These are phyloP conservation scores for Agapornis canus DNA, from an alignment of 2,797 vertebrate genomes.

Conservation along the genomic window DNA sequence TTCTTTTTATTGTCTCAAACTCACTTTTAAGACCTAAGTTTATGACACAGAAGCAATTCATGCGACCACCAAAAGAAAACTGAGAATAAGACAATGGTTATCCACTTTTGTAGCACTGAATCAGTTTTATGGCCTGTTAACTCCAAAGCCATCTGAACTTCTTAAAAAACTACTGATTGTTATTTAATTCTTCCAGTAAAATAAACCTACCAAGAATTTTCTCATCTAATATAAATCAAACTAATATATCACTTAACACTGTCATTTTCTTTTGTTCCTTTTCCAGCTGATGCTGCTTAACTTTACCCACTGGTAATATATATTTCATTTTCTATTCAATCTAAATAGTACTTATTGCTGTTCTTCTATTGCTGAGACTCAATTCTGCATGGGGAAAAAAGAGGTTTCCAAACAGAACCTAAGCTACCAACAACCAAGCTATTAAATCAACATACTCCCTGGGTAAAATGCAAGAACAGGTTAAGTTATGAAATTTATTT, in stretches of 20 bases:
- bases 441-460: neutral
- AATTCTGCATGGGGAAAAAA: neutral
- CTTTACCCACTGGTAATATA: neutral
- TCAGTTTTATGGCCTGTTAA: neutral
- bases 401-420: neutral
- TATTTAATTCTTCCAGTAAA: conserved; percentile 4
- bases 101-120: neutral
- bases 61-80: neutral
- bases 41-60: neutral
- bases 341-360: neutral
- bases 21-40: conserved; percentile 10
- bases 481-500: neutral
- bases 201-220: neutral
- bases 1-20: neutral
- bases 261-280: neutral
- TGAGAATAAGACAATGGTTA: neutral
- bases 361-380: neutral
- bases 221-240: neutral
- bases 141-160: neutral
- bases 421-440: neutral
- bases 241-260: neutral
- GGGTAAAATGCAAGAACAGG: neutral
- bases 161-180: neutral
- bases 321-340: neutral
- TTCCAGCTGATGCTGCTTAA: neutral